Conservation (phyloP, 2,888 invertebrate genomes). For the Hoplodrina blanda region DNA sequence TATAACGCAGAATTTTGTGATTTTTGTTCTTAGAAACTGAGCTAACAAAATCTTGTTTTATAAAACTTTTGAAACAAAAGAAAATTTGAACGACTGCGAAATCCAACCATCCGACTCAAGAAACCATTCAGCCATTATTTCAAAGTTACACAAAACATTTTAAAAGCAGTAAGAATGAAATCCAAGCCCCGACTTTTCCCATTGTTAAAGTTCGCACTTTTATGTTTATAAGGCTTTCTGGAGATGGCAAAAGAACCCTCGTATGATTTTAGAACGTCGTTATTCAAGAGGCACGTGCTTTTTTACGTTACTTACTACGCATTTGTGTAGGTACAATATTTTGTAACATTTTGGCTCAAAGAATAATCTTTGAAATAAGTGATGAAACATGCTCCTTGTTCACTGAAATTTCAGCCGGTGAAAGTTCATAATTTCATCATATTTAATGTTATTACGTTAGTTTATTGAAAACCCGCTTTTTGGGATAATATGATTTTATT, state of each 20-base stretch:
- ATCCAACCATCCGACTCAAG: conserved; percentile 7
- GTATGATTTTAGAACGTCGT: conserved; percentile 6
- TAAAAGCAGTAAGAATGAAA: conserved; percentile 29
- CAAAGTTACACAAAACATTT: conserved; percentile 30
- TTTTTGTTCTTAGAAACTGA: conserved; percentile 3
- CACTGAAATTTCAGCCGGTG: not conserved
- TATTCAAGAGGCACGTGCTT: conserved; percentile 5
- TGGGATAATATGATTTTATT: not conserved
- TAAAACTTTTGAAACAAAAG: conserved; percentile 22
- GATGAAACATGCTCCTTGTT: conserved; percentile 3
- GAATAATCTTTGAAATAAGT: not conserved
- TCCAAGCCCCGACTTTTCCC: conserved; percentile 26
- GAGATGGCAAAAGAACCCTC: not conserved
- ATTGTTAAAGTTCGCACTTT: conserved; percentile 23
- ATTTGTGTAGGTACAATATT: not conserved
- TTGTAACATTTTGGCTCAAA: not conserved
- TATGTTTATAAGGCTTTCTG: conserved; percentile 14
- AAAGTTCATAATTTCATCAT: conserved; percentile 11
- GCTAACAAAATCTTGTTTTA: conserved; percentile 8
- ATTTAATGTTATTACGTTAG: not conserved
- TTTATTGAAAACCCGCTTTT: not conserved
- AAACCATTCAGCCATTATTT: conserved; percentile 33
- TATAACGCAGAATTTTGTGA: not conserved
- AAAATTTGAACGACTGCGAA: conserved; percentile 15
- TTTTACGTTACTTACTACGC: not conserved